A percentile compares a stretch with the other conserved stretches of the same genome.
phyloP scores from a whole-genome alignment of 1,140 invertebrate species.

The Philopotamus ludificatus region DNA sequence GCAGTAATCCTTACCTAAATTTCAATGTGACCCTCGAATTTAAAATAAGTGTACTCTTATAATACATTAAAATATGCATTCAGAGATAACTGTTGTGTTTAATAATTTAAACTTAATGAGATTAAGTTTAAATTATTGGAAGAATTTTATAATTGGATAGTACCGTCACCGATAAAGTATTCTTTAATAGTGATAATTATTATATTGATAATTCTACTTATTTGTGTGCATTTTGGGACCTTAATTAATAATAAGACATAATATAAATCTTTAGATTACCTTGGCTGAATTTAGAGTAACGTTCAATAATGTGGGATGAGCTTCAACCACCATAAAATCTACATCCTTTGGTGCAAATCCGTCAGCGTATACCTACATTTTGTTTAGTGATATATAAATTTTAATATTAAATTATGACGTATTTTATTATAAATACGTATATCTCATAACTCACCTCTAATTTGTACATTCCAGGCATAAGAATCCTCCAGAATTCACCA shows the following conservation, averaged over 20 bases:
- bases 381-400: constrained; percentile 8
- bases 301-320: constrained; percentile 81
- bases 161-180: too few species aligned
- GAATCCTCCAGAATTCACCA: constrained; percentile 91
- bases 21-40: too few species aligned
- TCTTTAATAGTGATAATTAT: too few species aligned
- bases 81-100: too few species aligned
- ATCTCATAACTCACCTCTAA: constrained; percentile 77
- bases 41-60: too few species aligned
- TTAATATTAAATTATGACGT: constrained; percentile 4
- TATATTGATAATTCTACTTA: too few species aligned
- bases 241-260: not conserved
- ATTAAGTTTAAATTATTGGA: too few species aligned
- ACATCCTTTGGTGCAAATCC: constrained; percentile 78
- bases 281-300: constrained; percentile 78
- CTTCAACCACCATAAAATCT: constrained; percentile 83
- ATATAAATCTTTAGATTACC: constrained; percentile 59
- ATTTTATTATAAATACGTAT: constrained; percentile 8
- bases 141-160: too few species aligned
- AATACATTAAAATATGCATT: too few species aligned
- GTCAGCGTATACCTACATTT: constrained; percentile 73
- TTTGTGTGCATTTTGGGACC: not conserved
- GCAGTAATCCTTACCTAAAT: too few species aligned
- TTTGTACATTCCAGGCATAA: constrained; percentile 80
- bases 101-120: too few species aligned